These are phyloP conservation scores for Metacarcinus magister DNA, from an alignment of 2,888 invertebrate genomes.

Conservation along the genomic window DNA sequence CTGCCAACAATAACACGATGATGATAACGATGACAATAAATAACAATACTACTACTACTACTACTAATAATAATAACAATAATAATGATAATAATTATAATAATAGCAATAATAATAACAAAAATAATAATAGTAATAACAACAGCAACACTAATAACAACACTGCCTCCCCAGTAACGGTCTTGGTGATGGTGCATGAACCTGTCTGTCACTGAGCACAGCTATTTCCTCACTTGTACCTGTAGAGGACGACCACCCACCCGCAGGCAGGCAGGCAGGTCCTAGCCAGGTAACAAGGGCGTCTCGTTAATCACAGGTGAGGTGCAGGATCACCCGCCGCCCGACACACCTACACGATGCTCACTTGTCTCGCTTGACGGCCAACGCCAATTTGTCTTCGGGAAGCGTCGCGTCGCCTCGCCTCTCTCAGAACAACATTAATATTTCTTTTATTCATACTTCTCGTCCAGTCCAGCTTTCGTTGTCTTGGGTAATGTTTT, in stretches of 20 bases:
- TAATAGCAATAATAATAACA: not conserved
- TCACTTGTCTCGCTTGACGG: constrained; percentile 17
- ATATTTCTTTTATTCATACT: not conserved
- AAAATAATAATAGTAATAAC: not conserved
- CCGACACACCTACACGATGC: constrained; percentile 7
- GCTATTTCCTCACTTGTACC: not conserved
- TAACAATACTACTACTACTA: too few species aligned
- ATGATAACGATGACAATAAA: too few species aligned
- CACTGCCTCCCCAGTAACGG: not conserved
- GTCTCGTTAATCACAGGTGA: constrained; percentile 41
- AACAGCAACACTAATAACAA: not conserved
- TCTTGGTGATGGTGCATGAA: not conserved
- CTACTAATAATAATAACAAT: too few species aligned
- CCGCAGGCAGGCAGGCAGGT: not conserved
- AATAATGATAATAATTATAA: not conserved
- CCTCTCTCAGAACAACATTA: not conserved
- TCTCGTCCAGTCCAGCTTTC: not conserved
- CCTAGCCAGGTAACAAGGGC: not conserved
- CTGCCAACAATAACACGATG: too few species aligned
- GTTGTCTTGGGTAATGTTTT: not conserved
- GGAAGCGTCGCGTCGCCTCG: not conserved
- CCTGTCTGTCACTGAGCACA: not conserved
- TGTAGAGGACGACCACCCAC: constrained; percentile 29
- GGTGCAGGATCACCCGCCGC: constrained; percentile 3
- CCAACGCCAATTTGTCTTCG: not conserved